Percentiles rank a stretch among this genome's conserved stretches.
phyloP scores from a whole-genome alignment of 92 coral and sea anemone species.

The Porites divaricata region DNA sequence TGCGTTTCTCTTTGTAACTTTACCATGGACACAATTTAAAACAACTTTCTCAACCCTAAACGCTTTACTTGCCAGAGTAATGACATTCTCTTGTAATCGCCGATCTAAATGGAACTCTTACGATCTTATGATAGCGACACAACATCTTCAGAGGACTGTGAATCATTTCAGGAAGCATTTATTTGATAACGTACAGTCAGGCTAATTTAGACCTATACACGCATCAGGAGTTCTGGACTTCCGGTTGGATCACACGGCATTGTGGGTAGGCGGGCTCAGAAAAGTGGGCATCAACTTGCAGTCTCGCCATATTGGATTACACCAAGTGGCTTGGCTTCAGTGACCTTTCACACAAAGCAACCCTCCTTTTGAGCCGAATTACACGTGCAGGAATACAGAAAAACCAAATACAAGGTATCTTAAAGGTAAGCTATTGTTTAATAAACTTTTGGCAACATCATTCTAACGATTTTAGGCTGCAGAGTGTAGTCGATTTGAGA shows the following conservation, averaged over 20 bases:
- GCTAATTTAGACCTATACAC: too few species aligned
- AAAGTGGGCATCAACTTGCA: too few species aligned
- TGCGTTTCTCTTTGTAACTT: too few species aligned
- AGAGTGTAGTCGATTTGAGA: constrained; percentile 18
- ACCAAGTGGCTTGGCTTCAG: constrained; percentile 22
- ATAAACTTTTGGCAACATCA: constrained; percentile 13
- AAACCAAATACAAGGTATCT: constrained; percentile 37
- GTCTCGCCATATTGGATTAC: too few species aligned
- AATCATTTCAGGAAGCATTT: too few species aligned
- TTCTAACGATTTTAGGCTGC: constrained; percentile 34
- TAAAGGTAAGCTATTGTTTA: constrained; percentile 40
- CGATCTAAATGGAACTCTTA: constrained; percentile 7
- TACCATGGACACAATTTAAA: too few species aligned
- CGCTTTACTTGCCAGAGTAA: constrained; percentile 12
- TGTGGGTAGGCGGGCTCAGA: too few species aligned
- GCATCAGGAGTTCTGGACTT: too few species aligned
- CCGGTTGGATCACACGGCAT: too few species aligned
- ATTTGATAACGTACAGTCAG: too few species aligned
- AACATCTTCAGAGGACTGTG: background rate
- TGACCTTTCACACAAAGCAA: constrained; percentile 22
- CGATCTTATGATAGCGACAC: background rate
- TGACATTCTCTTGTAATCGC: constrained; percentile 28
- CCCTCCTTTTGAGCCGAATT: constrained; percentile 41
- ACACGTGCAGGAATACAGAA: constrained; percentile 40
- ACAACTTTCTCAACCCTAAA: too few species aligned